A percentile compares a stretch with the other conserved stretches of the same genome.
phyloP scores from a whole-genome alignment of 92 coral and sea anemone genomes.

The Ricordea florida region DNA sequence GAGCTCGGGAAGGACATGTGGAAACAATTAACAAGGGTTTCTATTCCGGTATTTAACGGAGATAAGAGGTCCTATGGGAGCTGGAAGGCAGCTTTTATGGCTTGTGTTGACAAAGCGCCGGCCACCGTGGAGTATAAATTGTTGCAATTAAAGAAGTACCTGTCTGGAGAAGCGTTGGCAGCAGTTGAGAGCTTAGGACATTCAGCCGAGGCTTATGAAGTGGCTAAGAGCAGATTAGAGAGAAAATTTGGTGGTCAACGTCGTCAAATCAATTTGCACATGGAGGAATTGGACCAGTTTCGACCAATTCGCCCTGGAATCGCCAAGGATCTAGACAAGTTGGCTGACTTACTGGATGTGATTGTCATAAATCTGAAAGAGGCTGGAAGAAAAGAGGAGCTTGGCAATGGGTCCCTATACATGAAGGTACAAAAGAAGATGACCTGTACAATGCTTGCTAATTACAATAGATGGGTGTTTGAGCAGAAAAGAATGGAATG shows the following conservation, averaged over 20 bases:
- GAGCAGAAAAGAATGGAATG: too few species aligned
- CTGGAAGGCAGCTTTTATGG: slow-evolving; percentile 71
- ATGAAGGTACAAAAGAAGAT: too few species aligned
- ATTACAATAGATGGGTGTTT: too few species aligned
- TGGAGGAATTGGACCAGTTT: slow-evolving; percentile 65
- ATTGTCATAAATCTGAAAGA: too few species aligned
- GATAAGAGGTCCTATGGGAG: slow-evolving; percentile 50
- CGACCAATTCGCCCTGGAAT: too few species aligned
- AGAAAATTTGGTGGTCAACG: slow-evolving; percentile 68
- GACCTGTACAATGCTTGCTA: too few species aligned
- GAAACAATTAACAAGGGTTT: slow-evolving; percentile 63
- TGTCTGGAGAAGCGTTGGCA: slow-evolving; percentile 57
- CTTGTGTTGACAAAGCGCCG: slow-evolving; percentile 72
- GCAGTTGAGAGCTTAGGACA: slow-evolving; percentile 64
- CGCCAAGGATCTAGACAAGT: too few species aligned
- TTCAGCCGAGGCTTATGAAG: slow-evolving; percentile 59
- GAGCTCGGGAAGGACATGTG: slow-evolving; percentile 61
- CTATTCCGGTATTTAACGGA: slow-evolving; percentile 66
- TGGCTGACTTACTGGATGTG: too few species aligned
- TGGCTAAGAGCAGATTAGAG: slow-evolving; percentile 60
- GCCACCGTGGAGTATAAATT: slow-evolving; percentile 63
- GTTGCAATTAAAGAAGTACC: slow-evolving; percentile 58
- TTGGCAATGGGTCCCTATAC: too few species aligned
- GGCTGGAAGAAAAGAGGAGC: too few species aligned
- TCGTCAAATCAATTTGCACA: slow-evolving; percentile 45